Evolutionary conservation across 2,797 vertebrate genomes (phyloP).

Genomic region (Sebastes kiyomatsui): DNA sequence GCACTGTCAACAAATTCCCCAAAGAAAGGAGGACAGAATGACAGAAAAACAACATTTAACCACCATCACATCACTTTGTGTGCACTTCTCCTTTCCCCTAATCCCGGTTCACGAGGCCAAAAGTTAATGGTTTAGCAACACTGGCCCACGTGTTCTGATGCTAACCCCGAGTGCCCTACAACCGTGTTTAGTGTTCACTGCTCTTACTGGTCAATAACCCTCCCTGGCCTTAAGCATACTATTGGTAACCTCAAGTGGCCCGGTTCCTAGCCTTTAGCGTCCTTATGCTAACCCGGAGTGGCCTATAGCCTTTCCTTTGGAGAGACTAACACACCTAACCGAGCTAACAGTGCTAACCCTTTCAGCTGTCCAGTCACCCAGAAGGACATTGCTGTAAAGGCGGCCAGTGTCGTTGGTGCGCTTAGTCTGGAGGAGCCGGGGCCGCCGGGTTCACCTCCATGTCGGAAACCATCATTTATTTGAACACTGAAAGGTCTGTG

Average conservation of each 20-base stretch:
- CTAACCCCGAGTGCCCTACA: slow-evolving; percentile 50
- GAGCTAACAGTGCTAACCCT: slow-evolving; percentile 75
- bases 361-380: slow-evolving; percentile 78
- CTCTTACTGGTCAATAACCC: slow-evolving; percentile 54
- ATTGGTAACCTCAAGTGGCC: slow-evolving; percentile 61
- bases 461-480: slow-evolving; percentile 77
- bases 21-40: neutral
- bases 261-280: slow-evolving; percentile 39
- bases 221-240: slow-evolving; percentile 51
- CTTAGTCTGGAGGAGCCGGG: slow-evolving; percentile 58
- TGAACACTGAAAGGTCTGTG: slow-evolving; percentile 69
- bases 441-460: slow-evolving; percentile 56
- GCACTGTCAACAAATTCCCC: neutral
- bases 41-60: neutral
- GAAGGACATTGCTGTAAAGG: slow-evolving; percentile 77
- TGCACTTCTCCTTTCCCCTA: slow-evolving; percentile 35
- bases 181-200: slow-evolving; percentile 33
- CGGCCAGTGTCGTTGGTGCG: slow-evolving; percentile 45
- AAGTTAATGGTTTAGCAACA: slow-evolving; percentile 60
- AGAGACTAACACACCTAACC: slow-evolving; percentile 60
- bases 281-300: slow-evolving; percentile 58
- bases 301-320: slow-evolving; percentile 63
- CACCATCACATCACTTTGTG: slow-evolving; percentile 12
- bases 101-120: slow-evolving; percentile 63
- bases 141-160: slow-evolving; percentile 23